Conservation (phyloP, 2,113 vertebrate genomes). For the Ammodytes dubius region DNA sequence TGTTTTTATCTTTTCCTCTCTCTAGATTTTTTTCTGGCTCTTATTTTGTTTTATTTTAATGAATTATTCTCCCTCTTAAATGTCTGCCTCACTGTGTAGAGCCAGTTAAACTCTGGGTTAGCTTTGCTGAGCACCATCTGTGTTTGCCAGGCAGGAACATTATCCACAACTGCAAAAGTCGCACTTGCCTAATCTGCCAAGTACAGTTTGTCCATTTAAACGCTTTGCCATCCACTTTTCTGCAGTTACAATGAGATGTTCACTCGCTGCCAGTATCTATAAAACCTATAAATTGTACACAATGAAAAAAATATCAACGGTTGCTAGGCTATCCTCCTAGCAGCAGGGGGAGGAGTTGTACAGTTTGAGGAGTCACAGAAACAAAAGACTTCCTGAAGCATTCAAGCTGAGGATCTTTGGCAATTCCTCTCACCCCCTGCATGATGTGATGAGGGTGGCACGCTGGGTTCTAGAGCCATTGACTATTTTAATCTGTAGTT, state of each 20-base stretch:
- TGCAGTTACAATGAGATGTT: neutral
- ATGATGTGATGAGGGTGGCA: neutral
- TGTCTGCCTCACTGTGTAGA: neutral
- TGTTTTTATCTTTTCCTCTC: constrained; percentile 8
- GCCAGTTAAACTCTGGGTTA: neutral
- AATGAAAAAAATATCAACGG: neutral
- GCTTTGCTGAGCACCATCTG: neutral
- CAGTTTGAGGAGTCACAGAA: neutral
- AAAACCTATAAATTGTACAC: neutral
- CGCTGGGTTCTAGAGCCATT: neutral
- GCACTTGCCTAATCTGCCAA: neutral
- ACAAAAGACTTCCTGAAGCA: neutral
- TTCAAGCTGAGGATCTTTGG: neutral
- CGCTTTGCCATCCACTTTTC: neutral
- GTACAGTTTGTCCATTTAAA: neutral
- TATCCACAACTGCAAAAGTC: neutral
- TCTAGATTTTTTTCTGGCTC: neutral
- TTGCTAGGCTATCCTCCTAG: neutral
- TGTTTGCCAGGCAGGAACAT: neutral
- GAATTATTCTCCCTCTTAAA: neutral
- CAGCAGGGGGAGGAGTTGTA: constrained; percentile 12
- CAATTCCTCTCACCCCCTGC: neutral
- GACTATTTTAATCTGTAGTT: neutral
- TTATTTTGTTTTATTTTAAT: neutral
- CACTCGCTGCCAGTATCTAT: neutral